A percentile compares a stretch with the other conserved stretches of the same genome.
Conservation (phyloP, 1,140 invertebrate genomes). For the Himalopsyche phryganea region DNA sequence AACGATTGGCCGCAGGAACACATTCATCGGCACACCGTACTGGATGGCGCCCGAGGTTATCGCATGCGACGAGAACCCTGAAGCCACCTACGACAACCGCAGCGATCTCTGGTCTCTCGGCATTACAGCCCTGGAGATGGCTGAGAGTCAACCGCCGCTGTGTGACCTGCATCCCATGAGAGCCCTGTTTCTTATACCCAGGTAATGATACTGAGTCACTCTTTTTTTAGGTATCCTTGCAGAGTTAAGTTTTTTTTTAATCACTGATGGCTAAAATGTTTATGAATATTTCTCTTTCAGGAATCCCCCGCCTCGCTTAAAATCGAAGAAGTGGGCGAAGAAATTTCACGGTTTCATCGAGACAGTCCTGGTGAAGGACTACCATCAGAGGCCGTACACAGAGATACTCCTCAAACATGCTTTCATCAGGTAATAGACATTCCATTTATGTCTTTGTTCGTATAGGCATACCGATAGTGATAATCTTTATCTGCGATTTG, state of each 20-base stretch:
- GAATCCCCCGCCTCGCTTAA: constrained; percentile 93
- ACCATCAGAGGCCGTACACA: constrained; percentile 96
- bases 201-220: constrained; percentile 44
- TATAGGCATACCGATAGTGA: no score
- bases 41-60: constrained; percentile 99
- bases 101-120: constrained; percentile 98
- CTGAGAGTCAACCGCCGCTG: constrained; percentile 97
- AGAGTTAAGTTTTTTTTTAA: no score
- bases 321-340: constrained; percentile 98
- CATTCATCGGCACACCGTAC: constrained; percentile 99
- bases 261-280: no score
- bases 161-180: constrained; percentile 99
- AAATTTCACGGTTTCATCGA: constrained; percentile 83
- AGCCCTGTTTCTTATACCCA: constrained; percentile 95
- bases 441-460: no score
- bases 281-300: no score
- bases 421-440: constrained; percentile 70
- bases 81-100: constrained; percentile 99
- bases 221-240: constrained; percentile 6
- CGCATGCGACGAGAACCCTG: constrained; percentile 99
- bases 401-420: constrained; percentile 96
- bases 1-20: constrained; percentile 97
- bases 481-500: no score
- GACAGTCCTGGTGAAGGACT: constrained; percentile 85
- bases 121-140: constrained; percentile 99